phyloP scores from a whole-genome alignment of 1,140 invertebrate genomes.

The Sinella curviseta region DNA sequence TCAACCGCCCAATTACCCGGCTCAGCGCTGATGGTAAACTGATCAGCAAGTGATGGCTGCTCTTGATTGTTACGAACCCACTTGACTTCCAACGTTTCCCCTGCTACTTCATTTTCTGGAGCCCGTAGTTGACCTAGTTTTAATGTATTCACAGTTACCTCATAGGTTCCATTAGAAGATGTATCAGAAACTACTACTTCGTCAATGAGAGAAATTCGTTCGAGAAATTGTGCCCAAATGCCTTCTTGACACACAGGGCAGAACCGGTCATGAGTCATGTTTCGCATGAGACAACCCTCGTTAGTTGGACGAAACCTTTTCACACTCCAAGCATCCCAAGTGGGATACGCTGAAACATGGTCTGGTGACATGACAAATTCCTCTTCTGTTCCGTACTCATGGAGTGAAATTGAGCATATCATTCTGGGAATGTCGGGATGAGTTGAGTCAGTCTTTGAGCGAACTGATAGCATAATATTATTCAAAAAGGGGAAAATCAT shows the following conservation, averaged over 20 bases:
- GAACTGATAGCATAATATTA: conserved; percentile 16
- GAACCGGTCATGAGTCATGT: conserved; percentile 40
- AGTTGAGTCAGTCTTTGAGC: conserved; percentile 32
- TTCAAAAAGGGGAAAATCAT: not conserved
- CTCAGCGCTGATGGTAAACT: conserved; percentile 20
- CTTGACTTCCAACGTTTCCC: conserved; percentile 30
- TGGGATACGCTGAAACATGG: conserved; percentile 43
- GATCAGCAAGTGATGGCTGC: not conserved
- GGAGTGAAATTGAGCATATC: conserved; percentile 39
- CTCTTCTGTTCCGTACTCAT: conserved; percentile 41
- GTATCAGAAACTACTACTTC: conserved; percentile 4
- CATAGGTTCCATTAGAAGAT: not conserved
- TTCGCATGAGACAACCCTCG: conserved; percentile 45
- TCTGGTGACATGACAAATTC: conserved; percentile 33
- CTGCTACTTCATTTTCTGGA: conserved; percentile 26
- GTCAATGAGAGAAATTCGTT: conserved; percentile 44
- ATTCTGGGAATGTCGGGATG: conserved; percentile 42
- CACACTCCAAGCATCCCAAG: conserved; percentile 28
- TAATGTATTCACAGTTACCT: conserved; percentile 34
- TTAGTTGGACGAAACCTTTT: conserved; percentile 43
- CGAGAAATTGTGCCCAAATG: conserved; percentile 46
- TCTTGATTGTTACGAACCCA: conserved; percentile 35
- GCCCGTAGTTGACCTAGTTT: conserved; percentile 37
- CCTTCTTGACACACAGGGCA: conserved; percentile 44
- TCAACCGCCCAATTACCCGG: conserved; percentile 37